Conservation (phyloP, 2,113 vertebrate species). For the Pollimyrus isidori region DNA sequence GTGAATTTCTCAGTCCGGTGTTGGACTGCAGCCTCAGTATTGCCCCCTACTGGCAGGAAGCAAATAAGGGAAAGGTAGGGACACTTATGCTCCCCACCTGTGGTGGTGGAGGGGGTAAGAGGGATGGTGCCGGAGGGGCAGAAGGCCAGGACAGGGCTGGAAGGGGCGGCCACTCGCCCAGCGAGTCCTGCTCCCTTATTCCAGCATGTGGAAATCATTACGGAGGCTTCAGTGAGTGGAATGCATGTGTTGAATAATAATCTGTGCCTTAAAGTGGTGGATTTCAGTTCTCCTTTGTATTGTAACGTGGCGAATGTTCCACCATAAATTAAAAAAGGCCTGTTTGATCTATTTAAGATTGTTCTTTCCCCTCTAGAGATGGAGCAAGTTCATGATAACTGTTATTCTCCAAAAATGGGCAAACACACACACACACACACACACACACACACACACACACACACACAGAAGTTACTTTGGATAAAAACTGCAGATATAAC, state of each 20-base stretch:
- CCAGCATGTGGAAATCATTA: slow-evolving; percentile 66
- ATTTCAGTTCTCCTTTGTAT: slow-evolving; percentile 52
- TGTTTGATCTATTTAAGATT: slow-evolving; percentile 53
- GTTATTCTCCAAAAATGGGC: slow-evolving; percentile 25
- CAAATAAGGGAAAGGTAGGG: slow-evolving; percentile 19
- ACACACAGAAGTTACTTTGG: slow-evolving; percentile 21
- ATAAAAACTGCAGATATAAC: slow-evolving; percentile 38
- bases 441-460: slow-evolving; percentile 16
- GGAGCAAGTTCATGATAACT: slow-evolving; percentile 41
- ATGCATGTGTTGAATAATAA: slow-evolving; percentile 64
- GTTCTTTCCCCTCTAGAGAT: slow-evolving; percentile 43
- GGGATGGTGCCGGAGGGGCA: not conserved
- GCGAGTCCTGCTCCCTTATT: slow-evolving; percentile 36
- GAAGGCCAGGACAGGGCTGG: slow-evolving; percentile 19
- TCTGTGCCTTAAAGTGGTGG: slow-evolving; percentile 50
- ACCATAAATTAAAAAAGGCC: slow-evolving; percentile 53
- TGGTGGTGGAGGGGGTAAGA: slow-evolving; percentile 13
- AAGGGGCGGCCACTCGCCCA: slow-evolving; percentile 27
- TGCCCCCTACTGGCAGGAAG: slow-evolving; percentile 28
- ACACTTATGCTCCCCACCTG: slow-evolving; percentile 29
- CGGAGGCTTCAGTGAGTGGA: slow-evolving; percentile 51
- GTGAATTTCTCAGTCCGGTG: slow-evolving; percentile 37
- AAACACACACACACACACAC: slow-evolving; percentile 14
- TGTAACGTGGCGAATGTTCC: slow-evolving; percentile 52
- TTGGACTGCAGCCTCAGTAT: slow-evolving; percentile 34